Base-by-base conservation (phyloP, 2,797 vertebrate species). In the Phylloscopus collybita region DNA sequence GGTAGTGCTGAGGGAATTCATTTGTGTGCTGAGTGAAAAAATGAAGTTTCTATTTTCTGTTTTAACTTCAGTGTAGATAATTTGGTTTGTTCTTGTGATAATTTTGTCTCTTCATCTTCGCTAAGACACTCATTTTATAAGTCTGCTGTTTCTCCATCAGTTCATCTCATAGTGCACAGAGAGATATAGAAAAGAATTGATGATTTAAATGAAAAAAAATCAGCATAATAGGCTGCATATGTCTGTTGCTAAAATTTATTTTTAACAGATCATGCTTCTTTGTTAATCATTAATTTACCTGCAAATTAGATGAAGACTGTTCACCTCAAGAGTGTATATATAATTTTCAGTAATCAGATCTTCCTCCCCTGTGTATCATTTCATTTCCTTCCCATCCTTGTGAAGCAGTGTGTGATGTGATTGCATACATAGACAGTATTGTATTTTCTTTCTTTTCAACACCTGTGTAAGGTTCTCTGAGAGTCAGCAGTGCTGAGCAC, bases 341-440 rank as follows among this genome's bases (percentile, higher is more conserved):
- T 95, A 73, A 91, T 94, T 95, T 97, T 93, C 97, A 95, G 93
- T 94, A 97, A 93, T 92, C 82, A 87, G 71, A 47, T 82, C 76
- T 96, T 71, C 75, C 90, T 95, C 34, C 96, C 95, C 76, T 83
- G 80, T 95, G 96, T 95, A 95, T 96, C 87, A 91, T 95, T 95
- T 96, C 72, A 96, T 91, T 97, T 82, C 95, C 94, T 97, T 81
- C 89, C 92, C 92, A 94, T 88, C 85, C 94, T 90, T 65, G 66
- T 72, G 85, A 94, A 95, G 86, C 83, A 81, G 78, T 19, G 18
- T 80, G 75, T 57, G 80, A 53, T 79, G 49, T 83, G 94, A 75
- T 91, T 88, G 34, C 23, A 12, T 54, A 53, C 92, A 78, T 5
- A 72, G 73, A 53, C 44, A 8, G 18, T 16, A 25, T 8, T 56